Evolutionary conservation across 2,888 invertebrate species (phyloP).

Genomic region (Nomada goodeniana): DNA sequence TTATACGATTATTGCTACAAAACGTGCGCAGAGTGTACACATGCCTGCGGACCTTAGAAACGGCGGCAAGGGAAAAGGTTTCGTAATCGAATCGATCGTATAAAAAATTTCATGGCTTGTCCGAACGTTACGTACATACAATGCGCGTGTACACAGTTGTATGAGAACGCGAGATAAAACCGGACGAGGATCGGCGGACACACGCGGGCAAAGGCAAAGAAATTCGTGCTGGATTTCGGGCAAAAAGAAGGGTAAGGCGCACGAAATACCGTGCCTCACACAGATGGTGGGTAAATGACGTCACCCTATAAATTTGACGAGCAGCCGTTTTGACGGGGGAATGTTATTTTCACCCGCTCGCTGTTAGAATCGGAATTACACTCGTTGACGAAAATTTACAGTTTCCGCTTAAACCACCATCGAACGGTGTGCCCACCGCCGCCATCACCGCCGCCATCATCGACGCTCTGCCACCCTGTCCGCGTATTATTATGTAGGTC

Average conservation of each 20-base stretch:
- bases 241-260: constrained; percentile 61
- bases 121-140: not conserved
- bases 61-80: not conserved
- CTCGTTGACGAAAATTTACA: constrained; percentile 65
- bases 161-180: constrained; percentile 29
- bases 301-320: constrained; percentile 75
- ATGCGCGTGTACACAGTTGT: not conserved
- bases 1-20: not conserved
- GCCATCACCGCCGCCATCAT: constrained; percentile 21
- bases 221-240: constrained; percentile 50
- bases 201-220: not conserved
- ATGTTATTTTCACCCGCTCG: constrained; percentile 59
- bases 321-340: constrained; percentile 66
- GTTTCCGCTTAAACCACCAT: constrained; percentile 66
- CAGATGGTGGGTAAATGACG: constrained; percentile 76
- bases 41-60: not conserved
- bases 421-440: constrained; percentile 22
- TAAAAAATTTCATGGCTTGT: constrained; percentile 18
- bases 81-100: constrained; percentile 29
- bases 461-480: constrained; percentile 16
- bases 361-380: constrained; percentile 45
- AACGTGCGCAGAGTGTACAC: not conserved
- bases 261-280: constrained; percentile 55
- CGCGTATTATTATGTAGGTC: constrained; percentile 60
- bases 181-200: constrained; percentile 17